Percentiles rank a stretch among this genome's conserved stretches.
These are phyloP conservation scores for Axis porcinus DNA, from an alignment of 2,113 vertebrate genomes.

Conservation along the genomic window DNA sequence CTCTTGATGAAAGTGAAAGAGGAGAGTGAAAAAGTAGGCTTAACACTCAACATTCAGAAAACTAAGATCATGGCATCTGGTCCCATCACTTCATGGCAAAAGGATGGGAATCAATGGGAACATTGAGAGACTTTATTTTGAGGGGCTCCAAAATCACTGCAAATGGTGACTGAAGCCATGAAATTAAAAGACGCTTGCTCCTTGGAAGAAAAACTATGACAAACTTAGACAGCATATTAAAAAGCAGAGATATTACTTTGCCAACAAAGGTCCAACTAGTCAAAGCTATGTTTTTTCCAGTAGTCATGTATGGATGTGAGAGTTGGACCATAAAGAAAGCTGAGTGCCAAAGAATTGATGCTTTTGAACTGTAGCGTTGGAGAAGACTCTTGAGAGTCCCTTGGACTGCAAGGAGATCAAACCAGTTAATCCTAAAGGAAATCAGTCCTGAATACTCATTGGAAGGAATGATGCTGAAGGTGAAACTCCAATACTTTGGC, in stretches of 20 bases:
- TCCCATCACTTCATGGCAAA: neutral
- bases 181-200: neutral
- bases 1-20: neutral
- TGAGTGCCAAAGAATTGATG: neutral
- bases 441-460: neutral
- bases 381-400: neutral
- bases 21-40: neutral
- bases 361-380: neutral
- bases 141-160: neutral
- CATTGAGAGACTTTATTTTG: neutral
- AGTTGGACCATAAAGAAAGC: neutral
- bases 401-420: neutral
- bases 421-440: neutral
- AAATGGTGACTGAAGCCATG: neutral
- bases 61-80: neutral
- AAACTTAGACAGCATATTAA: neutral
- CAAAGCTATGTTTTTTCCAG: neutral
- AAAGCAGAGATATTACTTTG: neutral
- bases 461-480: neutral
- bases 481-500: neutral
- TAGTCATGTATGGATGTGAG: neutral
- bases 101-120: neutral
- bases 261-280: neutral
- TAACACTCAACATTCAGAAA: neutral
- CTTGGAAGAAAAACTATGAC: neutral